Percentiles rank a stretch among this genome's conserved stretches.
phyloP scores from a whole-genome alignment of 2,888 invertebrate species.

The Pogonocherus hispidulus region DNA sequence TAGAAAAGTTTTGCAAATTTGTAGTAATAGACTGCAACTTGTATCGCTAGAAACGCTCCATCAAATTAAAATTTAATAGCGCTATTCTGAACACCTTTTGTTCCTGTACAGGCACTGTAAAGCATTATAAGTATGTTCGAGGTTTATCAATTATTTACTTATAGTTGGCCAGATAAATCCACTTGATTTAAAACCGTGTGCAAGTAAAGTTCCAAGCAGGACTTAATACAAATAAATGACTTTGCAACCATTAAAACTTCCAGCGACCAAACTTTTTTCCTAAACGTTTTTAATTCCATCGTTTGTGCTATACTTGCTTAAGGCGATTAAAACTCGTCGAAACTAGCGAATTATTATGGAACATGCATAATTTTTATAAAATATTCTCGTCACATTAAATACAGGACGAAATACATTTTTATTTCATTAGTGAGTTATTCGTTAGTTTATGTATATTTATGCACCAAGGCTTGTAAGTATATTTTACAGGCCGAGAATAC shows the following conservation, averaged over 20 bases:
- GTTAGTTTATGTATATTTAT: too few relatives aligned
- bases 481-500: too few relatives aligned
- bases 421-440: too few relatives aligned
- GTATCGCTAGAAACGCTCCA: too few relatives aligned
- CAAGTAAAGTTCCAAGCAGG: neutral
- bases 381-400: constrained; percentile 9
- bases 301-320: constrained; percentile 5
- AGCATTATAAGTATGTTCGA: neutral
- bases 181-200: constrained; percentile 7
- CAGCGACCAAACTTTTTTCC: constrained; percentile 3
- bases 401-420: too few relatives aligned
- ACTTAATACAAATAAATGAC: constrained; percentile 11
- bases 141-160: neutral
- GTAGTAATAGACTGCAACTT: too few relatives aligned
- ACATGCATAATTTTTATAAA: neutral
- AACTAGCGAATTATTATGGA: constrained; percentile 10
- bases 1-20: too few relatives aligned
- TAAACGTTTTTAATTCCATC: constrained; percentile 13
- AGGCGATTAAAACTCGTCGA: constrained; percentile 6
- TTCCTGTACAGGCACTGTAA: too few relatives aligned
- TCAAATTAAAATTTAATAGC: too few relatives aligned
- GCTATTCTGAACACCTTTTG: too few relatives aligned
- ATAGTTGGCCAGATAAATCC: neutral
- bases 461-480: too few relatives aligned
- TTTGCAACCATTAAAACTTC: constrained; percentile 7